Conservation (phyloP, 2,888 invertebrate genomes). For the Lycophotia porphyrea region DNA sequence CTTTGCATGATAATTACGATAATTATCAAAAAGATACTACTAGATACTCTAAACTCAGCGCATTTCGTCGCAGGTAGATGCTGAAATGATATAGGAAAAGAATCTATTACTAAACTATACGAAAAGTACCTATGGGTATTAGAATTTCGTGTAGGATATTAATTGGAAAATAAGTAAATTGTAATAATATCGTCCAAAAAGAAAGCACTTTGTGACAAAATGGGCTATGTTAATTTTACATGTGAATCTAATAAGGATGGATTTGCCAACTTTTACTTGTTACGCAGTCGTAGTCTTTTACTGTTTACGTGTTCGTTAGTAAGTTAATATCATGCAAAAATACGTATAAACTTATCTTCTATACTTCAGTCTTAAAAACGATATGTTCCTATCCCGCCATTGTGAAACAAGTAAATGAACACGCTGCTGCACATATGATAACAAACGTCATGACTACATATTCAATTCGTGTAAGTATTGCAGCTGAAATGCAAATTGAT, state of each 20-base stretch:
- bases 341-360: not conserved
- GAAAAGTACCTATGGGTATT: not conserved
- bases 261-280: not conserved
- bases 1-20: not conserved
- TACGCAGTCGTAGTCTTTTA: no score
- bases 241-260: not conserved
- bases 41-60: not conserved
- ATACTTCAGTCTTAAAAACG: not conserved
- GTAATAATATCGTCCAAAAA: not conserved
- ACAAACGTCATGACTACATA: slow-evolving; percentile 62
- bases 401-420: slow-evolving; percentile 52
- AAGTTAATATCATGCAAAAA: not conserved
- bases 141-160: not conserved
- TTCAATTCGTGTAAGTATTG: slow-evolving; percentile 67
- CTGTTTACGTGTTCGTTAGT: no score
- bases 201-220: not conserved
- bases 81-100: not conserved
- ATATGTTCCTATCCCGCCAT: slow-evolving; percentile 4
- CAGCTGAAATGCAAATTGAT: slow-evolving; percentile 90
- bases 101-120: not conserved
- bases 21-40: not conserved
- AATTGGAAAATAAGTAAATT: not conserved
- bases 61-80: not conserved
- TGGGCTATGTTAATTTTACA: not conserved
- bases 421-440: slow-evolving; percentile 56